Percentiles rank a stretch among this genome's conserved stretches.
phyloP scores from a whole-genome alignment of 2,797 vertebrate species.

The Sardinella longiceps region DNA sequence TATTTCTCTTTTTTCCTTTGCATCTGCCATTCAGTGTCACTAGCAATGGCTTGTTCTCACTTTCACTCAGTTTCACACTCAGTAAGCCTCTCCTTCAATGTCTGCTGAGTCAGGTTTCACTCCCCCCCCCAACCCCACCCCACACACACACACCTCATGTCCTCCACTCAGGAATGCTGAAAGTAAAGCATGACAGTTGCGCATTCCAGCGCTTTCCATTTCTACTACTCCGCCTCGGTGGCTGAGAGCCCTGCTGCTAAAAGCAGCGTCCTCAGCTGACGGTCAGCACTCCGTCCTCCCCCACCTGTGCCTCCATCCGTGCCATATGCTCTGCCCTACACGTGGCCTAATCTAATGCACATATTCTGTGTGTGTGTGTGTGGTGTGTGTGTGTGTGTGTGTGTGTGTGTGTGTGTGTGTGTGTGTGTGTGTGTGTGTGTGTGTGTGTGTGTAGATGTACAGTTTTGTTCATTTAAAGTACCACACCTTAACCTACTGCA shows the following conservation, averaged over 20 bases:
- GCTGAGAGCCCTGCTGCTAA: constrained; percentile 29
- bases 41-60: not conserved
- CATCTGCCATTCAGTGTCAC: not conserved
- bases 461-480: no score
- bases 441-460: not conserved
- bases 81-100: not conserved
- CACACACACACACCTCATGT: constrained; percentile 15
- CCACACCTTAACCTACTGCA: not conserved
- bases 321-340: not conserved
- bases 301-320: not conserved
- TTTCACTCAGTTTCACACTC: not conserved
- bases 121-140: constrained; percentile 15
- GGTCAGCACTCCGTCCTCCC: not conserved
- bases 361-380: not conserved
- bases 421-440: not conserved
- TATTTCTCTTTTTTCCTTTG: not conserved
- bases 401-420: not conserved
- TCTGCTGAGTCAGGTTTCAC: not conserved
- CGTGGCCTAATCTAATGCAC: not conserved
- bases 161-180: constrained; percentile 44
- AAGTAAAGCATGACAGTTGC: constrained; percentile 59
- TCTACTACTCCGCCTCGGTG: constrained; percentile 25
- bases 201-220: constrained; percentile 49
- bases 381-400: not conserved
- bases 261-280: not conserved